phyloP scores from a whole-genome alignment of 2,797 vertebrate species.

The Acanthornis magna region DNA sequence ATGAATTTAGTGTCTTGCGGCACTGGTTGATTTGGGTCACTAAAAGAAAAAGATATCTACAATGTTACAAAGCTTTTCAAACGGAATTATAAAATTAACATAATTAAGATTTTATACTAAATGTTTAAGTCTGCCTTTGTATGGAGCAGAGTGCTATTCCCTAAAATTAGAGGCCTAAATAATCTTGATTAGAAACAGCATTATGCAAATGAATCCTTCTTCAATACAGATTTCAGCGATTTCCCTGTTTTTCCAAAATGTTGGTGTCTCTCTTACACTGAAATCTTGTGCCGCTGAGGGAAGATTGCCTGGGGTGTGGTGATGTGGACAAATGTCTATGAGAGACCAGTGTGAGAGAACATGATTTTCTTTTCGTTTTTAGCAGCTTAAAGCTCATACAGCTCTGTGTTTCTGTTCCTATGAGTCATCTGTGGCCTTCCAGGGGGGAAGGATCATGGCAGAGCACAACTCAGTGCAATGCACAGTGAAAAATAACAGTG shows the following conservation, averaged over 20 bases:
- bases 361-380: background rate
- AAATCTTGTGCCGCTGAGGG: background rate
- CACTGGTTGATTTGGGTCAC: conserved; percentile 98
- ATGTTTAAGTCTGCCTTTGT: background rate
- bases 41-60: conserved; percentile 58
- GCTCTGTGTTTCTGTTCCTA: background rate
- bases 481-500: background rate
- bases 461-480: background rate
- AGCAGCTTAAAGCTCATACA: background rate
- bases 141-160: background rate
- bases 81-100: conserved; percentile 7
- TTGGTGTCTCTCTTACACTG: background rate
- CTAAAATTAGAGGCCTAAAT: conserved; percentile 5
- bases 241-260: background rate
- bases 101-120: conserved; percentile 4
- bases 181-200: conserved; percentile 8
- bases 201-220: background rate
- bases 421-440: background rate
- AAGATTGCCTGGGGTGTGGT: background rate
- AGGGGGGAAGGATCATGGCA: background rate
- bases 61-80: conserved; percentile 41
- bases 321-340: background rate
- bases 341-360: background rate
- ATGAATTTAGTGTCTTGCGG: conserved; percentile 99
- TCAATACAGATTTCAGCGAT: background rate